Conservation (phyloP, 2,888 invertebrate species). For the Cerastis rubricosa region DNA sequence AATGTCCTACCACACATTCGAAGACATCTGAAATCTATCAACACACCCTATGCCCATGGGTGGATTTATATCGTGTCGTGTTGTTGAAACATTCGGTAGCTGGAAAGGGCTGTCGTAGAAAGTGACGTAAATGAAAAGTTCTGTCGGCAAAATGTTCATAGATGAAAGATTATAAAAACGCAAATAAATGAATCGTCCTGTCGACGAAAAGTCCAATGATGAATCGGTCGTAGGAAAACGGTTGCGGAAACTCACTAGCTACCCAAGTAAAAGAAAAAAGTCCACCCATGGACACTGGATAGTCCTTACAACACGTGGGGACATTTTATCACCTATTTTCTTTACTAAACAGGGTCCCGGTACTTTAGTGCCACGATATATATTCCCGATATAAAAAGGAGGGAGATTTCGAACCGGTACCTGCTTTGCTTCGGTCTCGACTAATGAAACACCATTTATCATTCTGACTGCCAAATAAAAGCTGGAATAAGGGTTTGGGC, state of each 20-base stretch:
- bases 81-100: too few relatives aligned
- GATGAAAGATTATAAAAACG: too few relatives aligned
- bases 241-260: not conserved
- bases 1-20: too few relatives aligned
- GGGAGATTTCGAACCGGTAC: conserved; percentile 78
- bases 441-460: conserved; percentile 89
- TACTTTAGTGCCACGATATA: conserved; percentile 58
- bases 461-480: conserved; percentile 87
- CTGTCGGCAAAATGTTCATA: too few relatives aligned
- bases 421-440: conserved; percentile 75
- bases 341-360: conserved; percentile 48
- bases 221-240: too few relatives aligned
- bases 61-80: not conserved
- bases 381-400: conserved; percentile 78
- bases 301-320: conserved; percentile 36
- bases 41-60: too few relatives aligned
- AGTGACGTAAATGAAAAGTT: too few relatives aligned
- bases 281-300: conserved; percentile 32
- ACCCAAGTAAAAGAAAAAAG: conserved; percentile 16
- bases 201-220: too few relatives aligned
- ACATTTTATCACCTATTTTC: conserved; percentile 55
- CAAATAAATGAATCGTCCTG: too few relatives aligned
- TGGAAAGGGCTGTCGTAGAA: too few relatives aligned
- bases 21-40: not conserved
- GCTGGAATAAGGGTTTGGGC: conserved; percentile 70